Conservation (phyloP, 2,797 vertebrate genomes). For the Sandelia bainsii region DNA sequence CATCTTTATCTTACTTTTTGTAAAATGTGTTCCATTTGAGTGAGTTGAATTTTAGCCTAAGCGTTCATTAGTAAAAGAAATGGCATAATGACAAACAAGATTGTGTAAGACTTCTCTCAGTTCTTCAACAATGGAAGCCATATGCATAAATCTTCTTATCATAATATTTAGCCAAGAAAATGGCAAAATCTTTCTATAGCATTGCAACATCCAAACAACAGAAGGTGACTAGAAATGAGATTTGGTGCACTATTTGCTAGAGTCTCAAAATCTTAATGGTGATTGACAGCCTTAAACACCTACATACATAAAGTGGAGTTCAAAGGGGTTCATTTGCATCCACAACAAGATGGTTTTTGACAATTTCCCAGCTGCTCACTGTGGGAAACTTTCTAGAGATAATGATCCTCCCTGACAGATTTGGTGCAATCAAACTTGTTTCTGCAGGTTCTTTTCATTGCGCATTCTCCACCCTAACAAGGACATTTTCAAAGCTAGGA, state of each 20-base stretch:
- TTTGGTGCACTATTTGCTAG: slow-evolving; percentile 61
- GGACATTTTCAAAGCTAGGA: slow-evolving; percentile 64
- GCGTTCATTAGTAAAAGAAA: slow-evolving; percentile 3
- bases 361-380: slow-evolving; percentile 83
- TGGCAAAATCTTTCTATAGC: slow-evolving; percentile 28
- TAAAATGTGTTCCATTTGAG: neutral
- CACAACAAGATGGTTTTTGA: slow-evolving; percentile 81
- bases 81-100: slow-evolving; percentile 5
- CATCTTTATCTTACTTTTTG: neutral
- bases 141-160: slow-evolving; percentile 23
- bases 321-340: slow-evolving; percentile 83
- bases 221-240: slow-evolving; percentile 62
- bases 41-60: neutral
- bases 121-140: slow-evolving; percentile 32
- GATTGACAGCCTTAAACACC: slow-evolving; percentile 82
- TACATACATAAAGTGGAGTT: slow-evolving; percentile 75
- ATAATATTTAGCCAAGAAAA: slow-evolving; percentile 50
- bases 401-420: slow-evolving; percentile 81
- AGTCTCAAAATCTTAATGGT: slow-evolving; percentile 68
- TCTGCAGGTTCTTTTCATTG: slow-evolving; percentile 63
- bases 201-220: slow-evolving; percentile 58
- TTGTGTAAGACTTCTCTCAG: neutral
- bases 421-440: slow-evolving; percentile 78
- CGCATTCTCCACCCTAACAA: slow-evolving; percentile 59
- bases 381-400: slow-evolving; percentile 79